A percentile compares a stretch with the other conserved stretches of the same genome.
phyloP scores from a whole-genome alignment of 2,888 invertebrate genomes.

The Dynastes hyllus region DNA sequence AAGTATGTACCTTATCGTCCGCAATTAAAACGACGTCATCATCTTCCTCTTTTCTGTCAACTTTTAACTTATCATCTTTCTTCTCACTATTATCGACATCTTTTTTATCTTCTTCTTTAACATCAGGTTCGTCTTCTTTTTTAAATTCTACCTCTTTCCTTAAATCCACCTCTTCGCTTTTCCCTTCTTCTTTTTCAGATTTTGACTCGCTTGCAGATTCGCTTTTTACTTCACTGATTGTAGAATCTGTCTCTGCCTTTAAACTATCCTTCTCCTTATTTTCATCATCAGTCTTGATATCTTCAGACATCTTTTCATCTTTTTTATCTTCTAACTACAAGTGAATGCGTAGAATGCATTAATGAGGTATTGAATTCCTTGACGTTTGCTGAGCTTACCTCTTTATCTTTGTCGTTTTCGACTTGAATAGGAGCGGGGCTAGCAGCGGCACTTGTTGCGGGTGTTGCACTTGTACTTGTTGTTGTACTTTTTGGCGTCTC shows the following conservation, averaged over 20 bases:
- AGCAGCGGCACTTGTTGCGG: slow-evolving; percentile 82
- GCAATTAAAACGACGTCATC: slow-evolving; percentile 82
- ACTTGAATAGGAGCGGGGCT: slow-evolving; percentile 80
- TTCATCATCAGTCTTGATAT: slow-evolving; percentile 58
- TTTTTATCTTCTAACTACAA: slow-evolving; percentile 49
- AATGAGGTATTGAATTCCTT: neutral
- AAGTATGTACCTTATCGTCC: slow-evolving; percentile 64
- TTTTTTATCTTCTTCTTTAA: slow-evolving; percentile 66
- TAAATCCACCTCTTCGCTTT: slow-evolving; percentile 61
- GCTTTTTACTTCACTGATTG: slow-evolving; percentile 60
- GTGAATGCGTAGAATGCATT: neutral
- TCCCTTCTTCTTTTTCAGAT: slow-evolving; percentile 59
- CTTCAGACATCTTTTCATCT: slow-evolving; percentile 52
- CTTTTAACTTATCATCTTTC: slow-evolving; percentile 68
- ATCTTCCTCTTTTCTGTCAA: slow-evolving; percentile 75
- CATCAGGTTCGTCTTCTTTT: slow-evolving; percentile 56
- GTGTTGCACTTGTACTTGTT: slow-evolving; percentile 77
- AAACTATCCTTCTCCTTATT: slow-evolving; percentile 61
- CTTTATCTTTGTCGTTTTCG: slow-evolving; percentile 71
- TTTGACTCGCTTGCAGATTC: slow-evolving; percentile 61
- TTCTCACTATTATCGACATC: slow-evolving; percentile 72
- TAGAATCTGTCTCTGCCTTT: slow-evolving; percentile 57
- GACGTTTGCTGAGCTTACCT: slow-evolving; percentile 56
- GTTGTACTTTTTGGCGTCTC: slow-evolving; percentile 74
- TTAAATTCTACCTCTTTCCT: slow-evolving; percentile 60